phyloP scores from a whole-genome alignment of 1,140 invertebrate species.

The Drosophila biarmipes region DNA sequence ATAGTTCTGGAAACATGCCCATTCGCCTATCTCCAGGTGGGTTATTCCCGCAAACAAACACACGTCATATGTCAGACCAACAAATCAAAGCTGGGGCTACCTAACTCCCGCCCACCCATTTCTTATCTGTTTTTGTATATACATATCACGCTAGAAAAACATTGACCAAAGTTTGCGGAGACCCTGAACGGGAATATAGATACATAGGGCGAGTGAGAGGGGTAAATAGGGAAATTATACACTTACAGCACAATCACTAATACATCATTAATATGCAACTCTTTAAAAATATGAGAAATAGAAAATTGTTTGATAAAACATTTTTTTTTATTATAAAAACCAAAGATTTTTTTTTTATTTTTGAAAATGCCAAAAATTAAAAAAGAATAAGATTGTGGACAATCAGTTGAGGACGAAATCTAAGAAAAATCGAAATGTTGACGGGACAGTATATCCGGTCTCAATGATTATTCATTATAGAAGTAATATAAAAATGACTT shows the following conservation, averaged over 20 bases:
- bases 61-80: slow-evolving; percentile 36
- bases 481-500: too few relatives aligned
- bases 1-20: slow-evolving; percentile 33
- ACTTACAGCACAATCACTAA: slow-evolving; percentile 1
- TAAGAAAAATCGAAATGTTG: too few relatives aligned
- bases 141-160: slow-evolving; percentile 40
- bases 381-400: too few relatives aligned
- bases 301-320: too few relatives aligned
- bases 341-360: too few relatives aligned
- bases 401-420: too few relatives aligned
- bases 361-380: too few relatives aligned
- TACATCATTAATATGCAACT: slow-evolving; percentile 31
- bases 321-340: too few relatives aligned
- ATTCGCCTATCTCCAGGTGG: slow-evolving; percentile 46
- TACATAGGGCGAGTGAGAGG: slow-evolving; percentile 11
- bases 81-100: slow-evolving; percentile 39
- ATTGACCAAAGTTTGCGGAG: slow-evolving; percentile 52
- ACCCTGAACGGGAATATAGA: slow-evolving; percentile 21
- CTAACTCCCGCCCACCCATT: slow-evolving; percentile 19
- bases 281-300: slow-evolving; percentile 33
- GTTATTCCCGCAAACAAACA: slow-evolving; percentile 14
- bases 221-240: slow-evolving; percentile 12
- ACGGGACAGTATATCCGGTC: too few relatives aligned
- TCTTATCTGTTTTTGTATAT: slow-evolving; percentile 35
- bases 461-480: too few relatives aligned